Conservation (phyloP, 1,140 invertebrate species). For the Chrysoperla carnea region DNA sequence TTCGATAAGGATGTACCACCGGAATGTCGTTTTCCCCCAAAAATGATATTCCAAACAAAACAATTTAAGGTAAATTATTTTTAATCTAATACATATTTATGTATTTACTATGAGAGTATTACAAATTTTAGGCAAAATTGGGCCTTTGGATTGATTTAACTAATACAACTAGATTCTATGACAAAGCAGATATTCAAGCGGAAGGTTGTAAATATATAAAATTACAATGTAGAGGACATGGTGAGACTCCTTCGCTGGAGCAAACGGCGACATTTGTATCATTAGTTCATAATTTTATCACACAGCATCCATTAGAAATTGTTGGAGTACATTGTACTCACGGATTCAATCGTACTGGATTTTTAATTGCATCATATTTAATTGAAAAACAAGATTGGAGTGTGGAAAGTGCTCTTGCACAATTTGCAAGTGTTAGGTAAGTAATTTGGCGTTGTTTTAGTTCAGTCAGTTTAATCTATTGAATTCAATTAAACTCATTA, state of each 20-base stretch:
- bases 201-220: constrained; percentile 68
- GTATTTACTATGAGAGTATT: neutral
- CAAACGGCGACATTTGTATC: constrained; percentile 64
- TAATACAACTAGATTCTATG: constrained; percentile 86
- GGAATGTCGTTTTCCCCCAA: constrained; percentile 60
- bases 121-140: constrained; percentile 49
- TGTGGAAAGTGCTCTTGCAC: constrained; percentile 59
- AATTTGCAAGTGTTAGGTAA: constrained; percentile 53
- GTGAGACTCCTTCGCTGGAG: constrained; percentile 55
- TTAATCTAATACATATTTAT: constrained; percentile 1
- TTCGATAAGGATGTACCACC: constrained; percentile 70
- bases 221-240: constrained; percentile 71
- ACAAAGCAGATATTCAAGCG: constrained; percentile 56
- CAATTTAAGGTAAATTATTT: constrained; percentile 39
- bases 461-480: no score
- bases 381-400: constrained; percentile 61
- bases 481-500: no score
- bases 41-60: constrained; percentile 61
- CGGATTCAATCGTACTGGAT: constrained; percentile 96
- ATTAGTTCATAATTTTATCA: constrained; percentile 60
- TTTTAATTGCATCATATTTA: constrained; percentile 81
- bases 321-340: constrained; percentile 97
- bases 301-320: constrained; percentile 56
- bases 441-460: constrained; percentile 8
- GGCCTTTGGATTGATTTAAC: constrained; percentile 95